These are phyloP conservation scores for Phrynosoma blainvillii DNA, from an alignment of 2,113 vertebrate species.

Conservation along the genomic window DNA sequence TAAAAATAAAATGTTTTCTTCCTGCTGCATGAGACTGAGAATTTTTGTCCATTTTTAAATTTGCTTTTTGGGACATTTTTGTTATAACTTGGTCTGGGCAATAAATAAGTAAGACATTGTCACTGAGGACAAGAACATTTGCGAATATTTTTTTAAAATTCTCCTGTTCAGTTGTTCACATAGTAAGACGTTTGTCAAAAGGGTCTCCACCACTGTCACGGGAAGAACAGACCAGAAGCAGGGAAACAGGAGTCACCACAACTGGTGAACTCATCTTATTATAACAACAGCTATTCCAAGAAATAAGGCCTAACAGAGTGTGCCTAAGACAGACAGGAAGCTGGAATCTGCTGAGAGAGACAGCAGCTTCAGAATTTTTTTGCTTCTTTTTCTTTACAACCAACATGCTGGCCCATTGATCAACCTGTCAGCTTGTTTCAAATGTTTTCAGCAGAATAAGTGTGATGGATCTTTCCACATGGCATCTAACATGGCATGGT, in stretches of 20 bases:
- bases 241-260: too few species aligned
- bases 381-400: neutral
- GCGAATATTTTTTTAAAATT: neutral
- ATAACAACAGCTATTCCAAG: neutral
- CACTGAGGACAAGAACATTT: too few species aligned
- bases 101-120: too few species aligned
- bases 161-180: neutral
- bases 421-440: neutral
- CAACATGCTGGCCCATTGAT: neutral
- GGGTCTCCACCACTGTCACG: neutral
- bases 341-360: neutral
- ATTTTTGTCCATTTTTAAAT: too few species aligned
- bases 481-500: neutral
- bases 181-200: neutral
- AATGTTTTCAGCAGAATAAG: neutral
- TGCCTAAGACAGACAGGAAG: neutral
- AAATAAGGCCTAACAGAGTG: neutral
- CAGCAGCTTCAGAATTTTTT: neutral
- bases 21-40: too few species aligned
- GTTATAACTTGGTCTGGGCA: too few species aligned
- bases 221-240: neutral
- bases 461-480: neutral
- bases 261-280: neutral
- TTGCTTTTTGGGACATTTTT: too few species aligned
- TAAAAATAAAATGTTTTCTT: too few species aligned